Percentiles rank a stretch among this genome's conserved stretches.
Evolutionary conservation across 2,113 vertebrate genomes (phyloP).

Genomic region (Emydura subglobosa): DNA sequence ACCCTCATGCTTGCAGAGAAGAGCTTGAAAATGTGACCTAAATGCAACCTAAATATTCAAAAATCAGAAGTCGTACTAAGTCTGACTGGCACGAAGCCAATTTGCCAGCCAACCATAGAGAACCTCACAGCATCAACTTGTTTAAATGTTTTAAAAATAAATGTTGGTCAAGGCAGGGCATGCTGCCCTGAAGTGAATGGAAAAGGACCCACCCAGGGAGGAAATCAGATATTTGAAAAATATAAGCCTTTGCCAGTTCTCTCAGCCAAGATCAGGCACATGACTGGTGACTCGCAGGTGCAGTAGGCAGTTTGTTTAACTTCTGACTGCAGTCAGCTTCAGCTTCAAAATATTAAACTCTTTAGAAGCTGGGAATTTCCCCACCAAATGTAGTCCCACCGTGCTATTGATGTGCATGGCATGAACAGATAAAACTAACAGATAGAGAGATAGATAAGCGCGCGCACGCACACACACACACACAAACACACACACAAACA

Average conservation of each 20-base stretch:
- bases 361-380: not conserved
- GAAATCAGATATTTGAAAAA: constrained; percentile 5
- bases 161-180: constrained; percentile 14
- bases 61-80: accelerated
- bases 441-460: too few relatives aligned
- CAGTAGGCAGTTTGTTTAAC: accelerated
- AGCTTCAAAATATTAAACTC: not conserved
- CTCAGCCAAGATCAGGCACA: not conserved
- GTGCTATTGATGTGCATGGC: not conserved
- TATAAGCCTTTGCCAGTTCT: not conserved
- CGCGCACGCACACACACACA: not conserved
- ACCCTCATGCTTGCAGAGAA: not conserved
- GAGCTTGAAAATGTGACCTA: not conserved
- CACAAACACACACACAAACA: too few relatives aligned
- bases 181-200: not conserved
- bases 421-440: accelerated
- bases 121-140: not conserved
- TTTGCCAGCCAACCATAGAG: not conserved
- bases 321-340: not conserved
- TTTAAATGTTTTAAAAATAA: constrained; percentile 19
- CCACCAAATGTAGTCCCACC: not conserved
- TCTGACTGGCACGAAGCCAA: not conserved
- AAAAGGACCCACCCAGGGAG: not conserved
- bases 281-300: not conserved
- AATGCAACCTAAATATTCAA: not conserved